Evolutionary conservation across 2,888 invertebrate species (phyloP), one percentile per base, ranked within the genome.

Genomic region (Scrobipalpa costella): DNA sequence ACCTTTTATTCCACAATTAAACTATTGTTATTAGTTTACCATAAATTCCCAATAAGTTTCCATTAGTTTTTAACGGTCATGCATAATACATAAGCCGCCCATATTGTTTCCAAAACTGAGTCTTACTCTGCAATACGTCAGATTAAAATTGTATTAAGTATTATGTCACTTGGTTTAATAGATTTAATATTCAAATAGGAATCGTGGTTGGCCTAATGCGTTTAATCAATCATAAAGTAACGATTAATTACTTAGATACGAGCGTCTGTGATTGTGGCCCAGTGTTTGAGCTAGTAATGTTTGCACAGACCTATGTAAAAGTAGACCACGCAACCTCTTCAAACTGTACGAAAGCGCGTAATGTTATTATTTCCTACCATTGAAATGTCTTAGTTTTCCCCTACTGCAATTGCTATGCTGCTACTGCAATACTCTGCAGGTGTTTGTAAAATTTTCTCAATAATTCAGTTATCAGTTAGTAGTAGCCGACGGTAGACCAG

Each of bases 191-290:
- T 90, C 83, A 89, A 90, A 91, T 90, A 77, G 80, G 81, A 87
- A 80, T 90, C 91, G 90, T 90, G 90, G 85, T 79, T 80, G 81
- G 73, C 84, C 82, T 88, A 90, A 90, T 90, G 90, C 84, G 80
- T 85, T 90, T 88, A 91, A 91, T 91, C 90, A 90, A 91, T 91
- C 91, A 90, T 87, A 85, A 44, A 83, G 81, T 77, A 77, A 85
- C 90, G 90, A 91, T 91, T 91, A 91, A 90, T 91, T 91, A 90
- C 86, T 80, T 70, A 87, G 90, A 90, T 90, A 90, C 78, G 86
- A 78, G 77, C 75, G 78, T 78, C 79, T 77, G 80, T 84, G 82
- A 83, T 84, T 84, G 85, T 84, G 68, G 67, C 72, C 69, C 71
- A 71, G 70, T 76, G 75, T 82, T 82, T 81, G 79, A 80, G 75